Evolutionary conservation across 2,113 vertebrate species (phyloP).

Genomic region (Tachycineta bicolor): DNA sequence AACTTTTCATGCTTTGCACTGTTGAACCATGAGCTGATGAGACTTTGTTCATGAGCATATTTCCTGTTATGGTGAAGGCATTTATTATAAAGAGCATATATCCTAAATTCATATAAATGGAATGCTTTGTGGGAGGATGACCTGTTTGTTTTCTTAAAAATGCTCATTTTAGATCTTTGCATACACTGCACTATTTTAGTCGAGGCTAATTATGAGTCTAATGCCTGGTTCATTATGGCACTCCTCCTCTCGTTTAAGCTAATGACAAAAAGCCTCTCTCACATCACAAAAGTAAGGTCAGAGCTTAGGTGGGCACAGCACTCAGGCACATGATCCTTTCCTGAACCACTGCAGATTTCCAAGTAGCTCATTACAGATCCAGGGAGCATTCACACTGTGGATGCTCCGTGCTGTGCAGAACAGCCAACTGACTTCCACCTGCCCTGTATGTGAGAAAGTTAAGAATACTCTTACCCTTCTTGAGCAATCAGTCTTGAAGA

Average conservation of each 20-base stretch:
- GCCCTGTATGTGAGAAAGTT: neutral
- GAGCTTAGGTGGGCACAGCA: neutral
- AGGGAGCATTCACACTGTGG: accelerated
- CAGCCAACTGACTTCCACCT: neutral
- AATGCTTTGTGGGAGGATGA: neutral
- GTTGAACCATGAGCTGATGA: neutral
- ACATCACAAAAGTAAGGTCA: neutral
- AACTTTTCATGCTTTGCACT: neutral
- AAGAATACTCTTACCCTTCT: neutral
- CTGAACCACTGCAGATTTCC: neutral
- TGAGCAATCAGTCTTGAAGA: neutral
- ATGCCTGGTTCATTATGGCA: neutral
- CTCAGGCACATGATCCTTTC: neutral
- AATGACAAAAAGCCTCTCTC: neutral
- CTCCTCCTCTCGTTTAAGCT: neutral
- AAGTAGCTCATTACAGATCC: neutral
- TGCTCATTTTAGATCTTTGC: neutral
- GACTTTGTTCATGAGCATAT: neutral
- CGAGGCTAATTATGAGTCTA: neutral
- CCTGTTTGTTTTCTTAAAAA: neutral
- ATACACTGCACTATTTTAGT: neutral
- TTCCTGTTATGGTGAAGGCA: neutral
- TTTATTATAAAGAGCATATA: neutral
- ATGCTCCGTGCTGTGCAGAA: neutral
- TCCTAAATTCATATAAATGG: neutral